Conservation (phyloP, 2,113 vertebrate species). For the Ctenodactylus gundi region DNA sequence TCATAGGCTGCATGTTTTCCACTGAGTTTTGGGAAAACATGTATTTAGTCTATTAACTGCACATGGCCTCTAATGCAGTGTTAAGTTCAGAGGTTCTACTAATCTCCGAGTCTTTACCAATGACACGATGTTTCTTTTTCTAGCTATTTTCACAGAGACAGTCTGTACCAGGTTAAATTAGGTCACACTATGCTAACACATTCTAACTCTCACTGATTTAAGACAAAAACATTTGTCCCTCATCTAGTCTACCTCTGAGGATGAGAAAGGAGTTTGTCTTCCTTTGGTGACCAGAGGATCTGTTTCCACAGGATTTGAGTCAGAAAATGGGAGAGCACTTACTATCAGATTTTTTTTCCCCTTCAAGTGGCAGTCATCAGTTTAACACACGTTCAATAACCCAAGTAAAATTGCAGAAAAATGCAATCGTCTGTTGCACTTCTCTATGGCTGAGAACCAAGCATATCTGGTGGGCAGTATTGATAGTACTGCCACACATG, state of each 20-base stretch:
- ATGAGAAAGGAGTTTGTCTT: not conserved
- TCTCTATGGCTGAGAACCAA: not conserved
- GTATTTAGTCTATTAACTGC: not conserved
- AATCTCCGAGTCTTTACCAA: not conserved
- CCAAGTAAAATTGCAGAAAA: not conserved
- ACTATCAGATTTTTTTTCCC: not conserved
- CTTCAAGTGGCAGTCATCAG: not conserved
- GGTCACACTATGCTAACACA: not conserved
- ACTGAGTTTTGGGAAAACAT: not conserved
- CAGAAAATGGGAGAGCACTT: not conserved
- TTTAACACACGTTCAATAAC: not conserved
- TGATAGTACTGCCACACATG: not conserved
- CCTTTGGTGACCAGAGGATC: not conserved
- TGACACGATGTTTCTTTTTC: not conserved
- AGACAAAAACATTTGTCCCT: not conserved
- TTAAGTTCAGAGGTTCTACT: not conserved
- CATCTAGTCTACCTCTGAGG: not conserved
- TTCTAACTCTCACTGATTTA: not conserved
- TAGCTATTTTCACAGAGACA: not conserved
- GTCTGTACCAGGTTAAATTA: not conserved
- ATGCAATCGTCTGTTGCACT: not conserved
- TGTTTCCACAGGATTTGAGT: not conserved
- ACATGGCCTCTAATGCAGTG: not conserved
- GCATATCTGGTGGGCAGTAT: not conserved
- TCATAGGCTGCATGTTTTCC: not conserved